Evolutionary conservation across 2,888 invertebrate genomes (phyloP), one percentile per base, ranked within the genome.

Genomic region (Hemicrepidius hirtus): DNA sequence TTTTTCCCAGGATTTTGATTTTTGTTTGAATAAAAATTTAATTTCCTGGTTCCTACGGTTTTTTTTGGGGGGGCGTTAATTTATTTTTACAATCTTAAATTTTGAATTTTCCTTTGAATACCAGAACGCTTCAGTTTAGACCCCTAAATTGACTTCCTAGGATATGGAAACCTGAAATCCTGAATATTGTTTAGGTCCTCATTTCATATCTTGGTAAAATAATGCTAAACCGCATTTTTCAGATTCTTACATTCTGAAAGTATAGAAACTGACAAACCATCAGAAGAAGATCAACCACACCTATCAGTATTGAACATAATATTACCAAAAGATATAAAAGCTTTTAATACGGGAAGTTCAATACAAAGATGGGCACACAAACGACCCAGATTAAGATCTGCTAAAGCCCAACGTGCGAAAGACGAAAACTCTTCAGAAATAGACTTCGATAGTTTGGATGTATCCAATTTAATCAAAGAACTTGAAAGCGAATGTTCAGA

Each of bases 311-410:
- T 78, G 18, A 84, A 81, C 53, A 72, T 85, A 46, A 75, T 77
- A 12, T 76, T 84, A 32, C 84, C 85, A 0, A 80, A 81, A 40
- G 68, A 82, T 63, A 41, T 79, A 7, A 64, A 73, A 21, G 72
- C 78, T 16, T 83, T 83, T 60, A 85, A 84, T 68, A 82, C 83
- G 1, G 85, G 85, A 0, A 75, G 81, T 12, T 85, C 85, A 0
- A 69, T 82, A 41, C 80, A 83, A n/a, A 80, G 80, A 73, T 86
- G 86, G 86, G 78, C 82, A 4, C 81, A 82, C 35, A 86, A 85
- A 71, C 78, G 80, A 4, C 82, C 84, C 1, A 80, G 84, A 35
- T 76, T 85, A 37, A 82, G 80, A 77, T 83, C 84, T 0, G 79
- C 76, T 20, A 78, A 76, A 55, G 12, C 21, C 49, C 13, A n/a